Conservation (phyloP, 2,797 vertebrate species). For the Atherinosoma microstoma region DNA sequence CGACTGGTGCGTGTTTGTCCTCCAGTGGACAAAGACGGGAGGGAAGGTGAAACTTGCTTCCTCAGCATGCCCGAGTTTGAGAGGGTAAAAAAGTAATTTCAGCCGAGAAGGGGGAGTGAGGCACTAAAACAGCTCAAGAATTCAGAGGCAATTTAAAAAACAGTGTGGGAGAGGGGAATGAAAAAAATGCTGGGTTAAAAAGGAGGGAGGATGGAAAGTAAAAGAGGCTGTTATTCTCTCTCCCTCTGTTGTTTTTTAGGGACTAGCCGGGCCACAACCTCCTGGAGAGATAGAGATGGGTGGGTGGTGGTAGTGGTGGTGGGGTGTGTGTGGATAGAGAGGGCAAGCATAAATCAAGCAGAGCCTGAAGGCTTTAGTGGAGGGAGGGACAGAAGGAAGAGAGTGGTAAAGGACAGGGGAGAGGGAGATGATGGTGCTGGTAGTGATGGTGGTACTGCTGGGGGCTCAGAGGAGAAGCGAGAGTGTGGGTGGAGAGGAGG, state of each 20-base stretch:
- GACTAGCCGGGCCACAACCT: conserved; percentile 85
- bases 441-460: conserved; percentile 76
- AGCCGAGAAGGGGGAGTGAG: conserved; percentile 84
- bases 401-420: conserved; percentile 74
- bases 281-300: conserved; percentile 80
- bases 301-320: conserved; percentile 69
- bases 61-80: conserved; percentile 84
- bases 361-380: conserved; percentile 75
- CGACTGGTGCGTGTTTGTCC: conserved; percentile 68
- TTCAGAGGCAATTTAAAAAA: conserved; percentile 90
- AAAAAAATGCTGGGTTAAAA: conserved; percentile 84
- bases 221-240: conserved; percentile 85
- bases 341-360: conserved; percentile 81
- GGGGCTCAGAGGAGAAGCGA: conserved; percentile 72
- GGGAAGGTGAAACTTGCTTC: conserved; percentile 81
- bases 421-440: conserved; percentile 67
- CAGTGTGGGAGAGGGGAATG: conserved; percentile 88
- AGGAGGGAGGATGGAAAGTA: conserved; percentile 85
- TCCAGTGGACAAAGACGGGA: conserved; percentile 75
- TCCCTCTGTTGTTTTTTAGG: conserved; percentile 86
- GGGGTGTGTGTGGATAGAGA: conserved; percentile 70
- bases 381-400: conserved; percentile 74
- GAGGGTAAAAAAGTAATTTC: conserved; percentile 88
- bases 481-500: conserved; percentile 78
- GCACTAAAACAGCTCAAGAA: conserved; percentile 88